Percentiles rank a stretch among this genome's conserved stretches.
These are phyloP conservation scores for Thamnophis elegans DNA, from an alignment of 2,797 vertebrate genomes.

Conservation along the genomic window DNA sequence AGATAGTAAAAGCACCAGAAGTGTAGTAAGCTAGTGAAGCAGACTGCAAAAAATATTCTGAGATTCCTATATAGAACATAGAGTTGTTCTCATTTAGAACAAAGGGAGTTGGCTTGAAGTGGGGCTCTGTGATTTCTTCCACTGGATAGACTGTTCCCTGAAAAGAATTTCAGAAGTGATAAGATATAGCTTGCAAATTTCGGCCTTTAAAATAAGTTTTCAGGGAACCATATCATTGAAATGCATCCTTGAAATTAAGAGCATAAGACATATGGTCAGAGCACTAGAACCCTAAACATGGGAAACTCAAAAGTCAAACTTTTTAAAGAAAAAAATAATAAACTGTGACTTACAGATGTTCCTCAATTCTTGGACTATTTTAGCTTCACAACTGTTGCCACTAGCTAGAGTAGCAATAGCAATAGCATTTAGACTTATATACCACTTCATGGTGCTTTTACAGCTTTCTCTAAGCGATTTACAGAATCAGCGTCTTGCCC, in stretches of 20 bases:
- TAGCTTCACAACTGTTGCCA: neutral
- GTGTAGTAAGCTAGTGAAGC: conserved; percentile 82
- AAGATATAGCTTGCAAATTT: conserved; percentile 4
- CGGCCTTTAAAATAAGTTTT: neutral
- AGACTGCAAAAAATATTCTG: conserved; percentile 79
- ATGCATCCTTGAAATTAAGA: neutral
- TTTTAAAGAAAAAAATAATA: neutral
- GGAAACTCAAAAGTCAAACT: neutral
- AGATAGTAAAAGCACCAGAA: conserved; percentile 73
- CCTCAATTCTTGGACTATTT: neutral
- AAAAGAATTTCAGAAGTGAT: conserved; percentile 19
- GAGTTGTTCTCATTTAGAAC: conserved; percentile 62
- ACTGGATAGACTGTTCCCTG: conserved; percentile 64
- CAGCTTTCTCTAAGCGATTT: too few species aligned
- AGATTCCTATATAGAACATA: conserved; percentile 85
- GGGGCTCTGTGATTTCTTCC: conserved; percentile 59
- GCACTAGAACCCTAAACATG: neutral
- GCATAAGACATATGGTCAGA: neutral
- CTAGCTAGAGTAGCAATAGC: neutral
- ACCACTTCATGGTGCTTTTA: too few species aligned
- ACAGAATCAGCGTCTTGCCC: too few species aligned
- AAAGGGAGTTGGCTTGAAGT: conserved; percentile 72
- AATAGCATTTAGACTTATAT: too few species aligned
- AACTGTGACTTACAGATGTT: neutral
- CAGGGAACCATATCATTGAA: neutral